Conservation (phyloP, 1,140 invertebrate genomes). For the Drosophila orena region DNA sequence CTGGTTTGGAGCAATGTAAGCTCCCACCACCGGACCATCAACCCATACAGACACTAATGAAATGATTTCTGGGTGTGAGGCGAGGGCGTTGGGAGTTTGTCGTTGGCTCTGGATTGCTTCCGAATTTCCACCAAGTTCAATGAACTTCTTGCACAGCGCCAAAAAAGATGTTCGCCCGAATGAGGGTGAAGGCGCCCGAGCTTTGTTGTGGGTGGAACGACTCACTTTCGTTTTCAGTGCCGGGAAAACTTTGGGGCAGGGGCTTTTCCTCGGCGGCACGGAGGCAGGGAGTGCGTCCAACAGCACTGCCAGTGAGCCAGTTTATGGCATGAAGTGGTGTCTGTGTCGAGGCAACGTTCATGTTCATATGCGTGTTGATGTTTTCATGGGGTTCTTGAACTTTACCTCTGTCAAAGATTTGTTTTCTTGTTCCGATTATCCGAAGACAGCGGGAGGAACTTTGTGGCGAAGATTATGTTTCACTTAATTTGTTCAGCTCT, state of each 20-base stretch:
- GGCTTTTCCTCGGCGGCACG: background rate
- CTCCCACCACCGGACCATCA: slow-evolving; percentile 9
- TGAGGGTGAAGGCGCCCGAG: slow-evolving; percentile 3
- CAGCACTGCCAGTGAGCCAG: slow-evolving; percentile 57
- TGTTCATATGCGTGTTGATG: slow-evolving; percentile 30
- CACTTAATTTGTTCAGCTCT: slow-evolving; percentile 22
- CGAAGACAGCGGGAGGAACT: slow-evolving; percentile 18
- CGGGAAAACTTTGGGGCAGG: slow-evolving; percentile 35
- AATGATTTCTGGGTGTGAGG: background rate
- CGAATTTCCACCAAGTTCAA: slow-evolving; percentile 63
- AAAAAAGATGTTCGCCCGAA: slow-evolving; percentile 35
- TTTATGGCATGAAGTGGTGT: slow-evolving; percentile 46
- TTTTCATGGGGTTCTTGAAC: slow-evolving; percentile 78
- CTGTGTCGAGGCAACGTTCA: slow-evolving; percentile 36
- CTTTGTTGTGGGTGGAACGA: slow-evolving; percentile 16
- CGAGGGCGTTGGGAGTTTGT: slow-evolving; percentile 27
- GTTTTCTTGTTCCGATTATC: slow-evolving; percentile 39
- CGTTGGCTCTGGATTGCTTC: slow-evolving; percentile 33
- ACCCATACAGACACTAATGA: slow-evolving; percentile 2
- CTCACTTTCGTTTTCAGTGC: slow-evolving; percentile 63
- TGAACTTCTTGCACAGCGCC: slow-evolving; percentile 54
- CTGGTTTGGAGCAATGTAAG: no score
- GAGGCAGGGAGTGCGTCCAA: slow-evolving; percentile 37
- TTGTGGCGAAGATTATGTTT: slow-evolving; percentile 45
- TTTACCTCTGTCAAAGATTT: slow-evolving; percentile 53